A percentile compares a stretch with the other conserved stretches of the same genome.
Conservation (phyloP, 2,797 vertebrate species). For the Knipowitschia caucasica region DNA sequence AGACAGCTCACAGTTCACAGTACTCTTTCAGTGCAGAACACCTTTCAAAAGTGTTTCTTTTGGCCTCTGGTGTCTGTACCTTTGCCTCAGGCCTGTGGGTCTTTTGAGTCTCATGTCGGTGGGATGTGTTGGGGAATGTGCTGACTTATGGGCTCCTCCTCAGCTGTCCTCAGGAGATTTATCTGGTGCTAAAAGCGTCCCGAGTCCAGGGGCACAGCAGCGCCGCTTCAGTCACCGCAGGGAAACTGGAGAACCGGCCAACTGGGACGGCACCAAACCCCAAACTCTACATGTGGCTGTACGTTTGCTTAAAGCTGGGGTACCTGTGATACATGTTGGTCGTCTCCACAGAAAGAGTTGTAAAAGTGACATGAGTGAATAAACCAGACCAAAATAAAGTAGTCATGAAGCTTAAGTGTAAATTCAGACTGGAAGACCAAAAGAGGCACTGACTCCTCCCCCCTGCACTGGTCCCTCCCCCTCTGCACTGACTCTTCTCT, state of each 20-base stretch:
- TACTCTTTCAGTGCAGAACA: too few relatives aligned
- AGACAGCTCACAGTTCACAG: too few relatives aligned
- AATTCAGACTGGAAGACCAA: too few relatives aligned
- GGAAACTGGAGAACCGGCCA: constrained; percentile 61
- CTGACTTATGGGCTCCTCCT: constrained; percentile 66
- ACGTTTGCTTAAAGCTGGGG: neutral
- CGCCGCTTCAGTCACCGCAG: constrained; percentile 34
- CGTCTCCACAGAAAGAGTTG: too few relatives aligned
- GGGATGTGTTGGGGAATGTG: constrained; percentile 64
- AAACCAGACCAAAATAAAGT: too few relatives aligned
- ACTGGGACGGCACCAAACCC: neutral
- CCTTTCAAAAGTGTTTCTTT: too few relatives aligned
- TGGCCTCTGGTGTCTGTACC: constrained; percentile 9
- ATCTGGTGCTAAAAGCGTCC: constrained; percentile 73
- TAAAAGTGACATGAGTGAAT: too few relatives aligned
- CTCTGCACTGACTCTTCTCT: too few relatives aligned
- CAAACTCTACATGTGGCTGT: neutral
- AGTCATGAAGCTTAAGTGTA: too few relatives aligned
- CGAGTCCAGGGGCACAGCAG: constrained; percentile 37
- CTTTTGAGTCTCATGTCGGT: constrained; percentile 43
- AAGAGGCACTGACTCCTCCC: too few relatives aligned
- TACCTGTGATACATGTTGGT: too few relatives aligned
- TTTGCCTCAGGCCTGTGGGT: constrained; percentile 37
- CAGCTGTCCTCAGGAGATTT: constrained; percentile 73
- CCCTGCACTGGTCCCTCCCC: too few relatives aligned